Evolutionary conservation across 2,797 vertebrate species (phyloP), one percentile per base, ranked within the genome.

Genomic region (Craterocephalus amniculus): DNA sequence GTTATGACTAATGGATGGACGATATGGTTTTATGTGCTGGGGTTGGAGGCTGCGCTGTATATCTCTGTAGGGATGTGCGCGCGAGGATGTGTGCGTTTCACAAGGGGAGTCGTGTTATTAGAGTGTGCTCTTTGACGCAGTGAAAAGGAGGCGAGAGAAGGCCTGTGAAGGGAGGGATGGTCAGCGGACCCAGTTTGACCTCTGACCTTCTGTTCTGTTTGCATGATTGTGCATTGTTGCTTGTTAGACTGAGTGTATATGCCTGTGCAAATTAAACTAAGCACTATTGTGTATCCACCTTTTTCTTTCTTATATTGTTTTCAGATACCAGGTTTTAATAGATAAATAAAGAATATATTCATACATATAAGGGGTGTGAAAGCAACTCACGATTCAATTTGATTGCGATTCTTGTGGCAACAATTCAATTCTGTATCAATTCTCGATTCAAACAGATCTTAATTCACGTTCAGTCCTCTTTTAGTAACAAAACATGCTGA

Each of bases 161-260:
- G 86, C 76, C 84, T 86, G 83, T 71, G 83, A 81, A 83, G 77
- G 89, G 90, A 91, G 87, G 87, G 71, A 72, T 67, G 80, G 89
- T 93, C 85, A 84, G 70, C 68, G 87, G 88, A 91, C 83, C 84
- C 63, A 52, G 77, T 90, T 85, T 91, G 92, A 94, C 92, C 92
- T 61, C 69, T 90, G 91, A 92, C 88, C 90, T 81, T 86, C 77
- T 90, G 92, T 93, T 90, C 89, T 89, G 83, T 90, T 83, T 80
- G 58, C 75, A 77, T 84, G 78, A 60, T 52, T 84, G 76, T 80
- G 79, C 83, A 18, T 6, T 34, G 58, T 60, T 36, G 49, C 22
- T 61, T 58, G 76, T 43, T 67, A 56, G 34, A 51, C 31, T 26
- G 57, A 70, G 67, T 49, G 38, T 69, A 68, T 57, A 58, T 63